phyloP scores from a whole-genome alignment of 2,797 vertebrate species.

The Glossophaga mutica region DNA sequence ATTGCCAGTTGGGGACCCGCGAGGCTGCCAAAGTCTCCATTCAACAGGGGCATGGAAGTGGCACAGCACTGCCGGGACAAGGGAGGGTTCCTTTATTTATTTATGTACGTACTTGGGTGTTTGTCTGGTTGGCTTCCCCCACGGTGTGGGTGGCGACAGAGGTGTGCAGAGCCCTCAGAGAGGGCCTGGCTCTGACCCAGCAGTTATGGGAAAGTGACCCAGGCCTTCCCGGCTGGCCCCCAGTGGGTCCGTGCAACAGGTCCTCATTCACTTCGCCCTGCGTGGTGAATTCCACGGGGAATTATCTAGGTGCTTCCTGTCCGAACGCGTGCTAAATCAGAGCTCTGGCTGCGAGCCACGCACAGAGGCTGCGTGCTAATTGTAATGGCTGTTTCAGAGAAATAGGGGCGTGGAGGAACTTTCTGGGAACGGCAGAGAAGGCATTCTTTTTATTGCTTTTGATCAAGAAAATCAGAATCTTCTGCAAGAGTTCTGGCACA shows the following conservation, averaged over 20 bases:
- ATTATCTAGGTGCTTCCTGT: background rate
- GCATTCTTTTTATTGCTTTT: background rate
- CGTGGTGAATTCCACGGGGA: background rate
- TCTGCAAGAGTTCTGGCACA: background rate
- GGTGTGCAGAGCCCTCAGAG: background rate
- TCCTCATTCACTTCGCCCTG: background rate
- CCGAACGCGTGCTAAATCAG: background rate
- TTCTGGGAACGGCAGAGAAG: background rate
- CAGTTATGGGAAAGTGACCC: background rate
- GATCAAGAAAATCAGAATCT: conserved; percentile 14
- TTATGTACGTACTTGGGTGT: conserved; percentile 31
- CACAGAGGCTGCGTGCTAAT: background rate
- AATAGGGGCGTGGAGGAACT: background rate
- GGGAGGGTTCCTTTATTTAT: conserved; percentile 60
- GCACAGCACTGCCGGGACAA: conserved; percentile 43
- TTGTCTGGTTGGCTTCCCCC: background rate
- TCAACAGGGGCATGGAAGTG: conserved; percentile 63
- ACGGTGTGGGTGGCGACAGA: background rate
- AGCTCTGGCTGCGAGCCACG: background rate
- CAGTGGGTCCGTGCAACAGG: background rate
- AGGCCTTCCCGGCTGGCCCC: background rate
- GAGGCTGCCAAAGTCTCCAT: conserved; percentile 78
- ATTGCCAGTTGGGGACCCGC: conserved; percentile 82
- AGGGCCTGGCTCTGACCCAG: conserved; percentile 32
- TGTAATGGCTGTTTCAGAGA: conserved; percentile 28